Evolutionary conservation across 2,797 vertebrate species (phyloP), one percentile per base, ranked within the genome.

Genomic region (Etheostoma nigrum): DNA sequence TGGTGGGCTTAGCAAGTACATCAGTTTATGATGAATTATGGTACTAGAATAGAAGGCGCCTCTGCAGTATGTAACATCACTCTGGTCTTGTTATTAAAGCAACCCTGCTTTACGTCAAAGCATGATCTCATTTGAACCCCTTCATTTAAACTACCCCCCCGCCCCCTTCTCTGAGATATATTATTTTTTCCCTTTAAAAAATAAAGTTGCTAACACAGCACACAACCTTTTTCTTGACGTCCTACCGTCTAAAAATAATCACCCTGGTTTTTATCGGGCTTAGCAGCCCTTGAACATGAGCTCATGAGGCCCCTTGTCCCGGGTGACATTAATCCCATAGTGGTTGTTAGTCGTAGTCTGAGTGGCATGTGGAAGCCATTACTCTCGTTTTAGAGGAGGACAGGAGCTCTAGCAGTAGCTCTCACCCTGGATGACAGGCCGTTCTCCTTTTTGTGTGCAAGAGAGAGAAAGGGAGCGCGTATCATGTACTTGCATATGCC

Each of bases 351-450:
- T 84, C 88, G 88, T 81, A 87, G 90, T 89, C 86, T 91, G 91
- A 93, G 89, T 90, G 92, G 87, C 93, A 95, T 95, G 92, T 94
- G 93, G 93, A 94, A 92, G 91, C 91, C 90, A 95, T 95, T 95
- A 94, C 91, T 91, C 82, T 90, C 74, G 44, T 92, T 94, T 95
- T 93, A 94, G 90, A 93, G 91, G 72, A 86, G 86, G 83, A 90
- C 79, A 74, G 88, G 74, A 89, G 87, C 82, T 78, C 66, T 45
- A 72, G 87, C 86, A 87, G 88, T 85, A 86, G 91, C 82, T 87
- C 67, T 88, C 73, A 71, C 75, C 64, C 85, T 58, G 33, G 69
- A 79, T 89, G 89, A 88, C 88, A 88, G 84, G 71, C 79, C 23
- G 49, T 76, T 84, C 52, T 79, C 48, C 60, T 86, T 67, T 74